Evolutionary conservation across 2,888 invertebrate genomes (phyloP), one percentile per base, ranked within the genome.

Genomic region (Pandemis heparana): DNA sequence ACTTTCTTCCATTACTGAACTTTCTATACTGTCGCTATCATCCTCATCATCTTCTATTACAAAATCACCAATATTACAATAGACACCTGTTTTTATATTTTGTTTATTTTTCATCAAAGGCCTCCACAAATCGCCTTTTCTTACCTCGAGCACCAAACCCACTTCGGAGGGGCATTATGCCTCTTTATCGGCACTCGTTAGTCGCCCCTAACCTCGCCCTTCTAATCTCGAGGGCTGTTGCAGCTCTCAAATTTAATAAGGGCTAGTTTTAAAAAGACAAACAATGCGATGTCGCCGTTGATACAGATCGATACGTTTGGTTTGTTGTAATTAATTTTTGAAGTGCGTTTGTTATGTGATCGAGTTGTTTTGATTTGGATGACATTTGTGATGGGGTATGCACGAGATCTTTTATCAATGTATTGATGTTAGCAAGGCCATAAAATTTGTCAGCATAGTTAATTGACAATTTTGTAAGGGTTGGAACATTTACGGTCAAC

Each of bases 101-200:
- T 38, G 48, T 51, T 51, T n/a, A 14, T 39, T 10, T 10, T 38
- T 38, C n/a, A 23, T 56, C 56, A 51, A 18, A 56, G 46, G 41
- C 12, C 6, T 41, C 53, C n/a, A 46, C 6, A 71, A 71, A 66
- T 63, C 85, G 84, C 84, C 75, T 48, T 51, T 75, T 63, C 77
- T 77, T 72, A 14, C 74, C 51, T 41, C 77, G 81, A 82, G 76
- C 59, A 78, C 85, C 88, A 81, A 76, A 76, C 76, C 66, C 76
- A 75, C 72, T 74, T 78, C 82, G 78, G 85, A 90, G 89, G 88
- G 89, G 90, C 89, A 91, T 92, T 88, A 92, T 86, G 85, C 87
- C 88, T 90, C 88, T 91, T 93, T 93, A 94, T 93, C 92, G 86
- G 80, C 88, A 89, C 92, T 93, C 92, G 92, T 93, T 92, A 91